These are phyloP conservation scores for Coracopsis vasa DNA, from an alignment of 2,113 vertebrate genomes.

Conservation along the genomic window DNA sequence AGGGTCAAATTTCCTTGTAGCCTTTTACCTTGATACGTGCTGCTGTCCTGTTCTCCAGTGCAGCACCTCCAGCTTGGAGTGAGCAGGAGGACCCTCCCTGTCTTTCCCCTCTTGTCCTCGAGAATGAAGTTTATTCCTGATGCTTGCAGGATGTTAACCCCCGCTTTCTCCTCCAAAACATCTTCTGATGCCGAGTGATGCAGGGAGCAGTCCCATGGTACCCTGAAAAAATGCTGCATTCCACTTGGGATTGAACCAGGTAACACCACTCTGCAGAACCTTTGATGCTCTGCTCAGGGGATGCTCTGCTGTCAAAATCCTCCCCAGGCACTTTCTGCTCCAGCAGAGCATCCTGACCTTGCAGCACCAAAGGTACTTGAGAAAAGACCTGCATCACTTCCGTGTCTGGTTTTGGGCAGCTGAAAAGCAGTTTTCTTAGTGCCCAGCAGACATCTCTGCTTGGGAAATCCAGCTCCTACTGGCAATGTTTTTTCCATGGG, in stretches of 20 bases:
- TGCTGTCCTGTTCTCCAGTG: not conserved
- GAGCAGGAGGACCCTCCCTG: not conserved
- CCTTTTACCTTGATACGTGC: not conserved
- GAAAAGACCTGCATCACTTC: rapidly evolving
- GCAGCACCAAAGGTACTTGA: not conserved
- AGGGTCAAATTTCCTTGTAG: not conserved
- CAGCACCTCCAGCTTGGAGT: not conserved
- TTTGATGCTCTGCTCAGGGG: not conserved
- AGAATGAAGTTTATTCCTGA: not conserved
- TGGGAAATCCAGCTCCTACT: not conserved
- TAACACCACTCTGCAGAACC: rapidly evolving
- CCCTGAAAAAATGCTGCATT: not conserved
- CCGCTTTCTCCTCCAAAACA: rapidly evolving
- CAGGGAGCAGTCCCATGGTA: not conserved
- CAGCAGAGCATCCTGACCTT: not conserved
- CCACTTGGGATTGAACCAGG: not conserved
- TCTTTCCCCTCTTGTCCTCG: not conserved
- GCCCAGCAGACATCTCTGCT: not conserved
- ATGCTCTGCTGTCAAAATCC: not conserved
- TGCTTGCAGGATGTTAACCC: not conserved
- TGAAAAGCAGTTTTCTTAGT: not conserved
- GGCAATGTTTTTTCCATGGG: rapidly evolving
- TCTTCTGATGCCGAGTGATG: not conserved
- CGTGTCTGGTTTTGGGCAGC: not conserved
- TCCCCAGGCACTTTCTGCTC: not conserved